Evolutionary conservation across 2,797 vertebrate genomes (phyloP), one percentile per base, ranked within the genome.

Genomic region (Xerus rutilus): DNA sequence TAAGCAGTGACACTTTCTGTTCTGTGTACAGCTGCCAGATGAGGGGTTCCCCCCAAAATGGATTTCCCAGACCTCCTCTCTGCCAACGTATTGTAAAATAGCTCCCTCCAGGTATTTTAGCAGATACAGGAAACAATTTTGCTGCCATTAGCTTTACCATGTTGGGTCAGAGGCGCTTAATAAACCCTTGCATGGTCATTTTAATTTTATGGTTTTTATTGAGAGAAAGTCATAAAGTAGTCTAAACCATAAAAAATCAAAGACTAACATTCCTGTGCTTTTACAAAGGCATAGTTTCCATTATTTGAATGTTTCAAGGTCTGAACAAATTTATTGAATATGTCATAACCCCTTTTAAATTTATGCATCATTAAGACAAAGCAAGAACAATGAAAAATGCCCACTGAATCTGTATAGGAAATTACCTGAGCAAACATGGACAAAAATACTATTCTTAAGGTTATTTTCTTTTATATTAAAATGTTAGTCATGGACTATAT

Each of bases 171-270:
- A 96, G 92, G 89, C 0, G 23, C 90, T 94, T 93, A 88, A 96
- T 97, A 98, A 97, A 97, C 90, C 54, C 76, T 95, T 92, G 83
- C 86, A 91, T 93, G 94, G 93, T 95, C 91, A 94, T 97, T 97
- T 97, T 95, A 96, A 96, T 96, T 97, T 98, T 97, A 96, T 95
- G 81, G 45, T 20, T 97, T 97, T 97, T 97, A 95, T 93, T 95
- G 86, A 97, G 86, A 95, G 77, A 96, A 92, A 93, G 67, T 77
- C 86, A 43, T 96, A 97, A 97, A 97, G 23, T 81, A 86, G 64
- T 81, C 74, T 91, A 95, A 96, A 79, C 47, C 76, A 86, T 96
- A 94, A 96, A 97, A 96, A 95, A 96, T 94, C 85, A 95, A 98
- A 97, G 86, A 86, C 86, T 94, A 92, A 30, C 79, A 96, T 94